Evolutionary conservation across 1,140 invertebrate species (phyloP), one percentile per base, ranked within the genome.

Genomic region (Aphis craccivora): DNA sequence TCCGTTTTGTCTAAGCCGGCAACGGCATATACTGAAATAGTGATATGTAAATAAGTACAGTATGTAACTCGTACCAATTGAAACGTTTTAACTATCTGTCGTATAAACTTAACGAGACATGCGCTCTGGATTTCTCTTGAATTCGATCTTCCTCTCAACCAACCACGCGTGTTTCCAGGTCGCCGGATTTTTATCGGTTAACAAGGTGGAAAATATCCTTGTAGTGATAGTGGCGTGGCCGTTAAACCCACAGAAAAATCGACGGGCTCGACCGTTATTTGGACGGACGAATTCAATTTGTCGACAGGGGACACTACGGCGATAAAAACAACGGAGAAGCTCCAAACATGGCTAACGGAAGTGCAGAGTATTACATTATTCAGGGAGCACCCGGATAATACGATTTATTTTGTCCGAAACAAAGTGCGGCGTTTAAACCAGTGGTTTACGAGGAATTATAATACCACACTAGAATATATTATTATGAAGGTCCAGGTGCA

Each of bases 141-240:
- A 25, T 8, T 11, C 25, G 23, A 55, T 67, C 18, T 91, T 91
- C 40, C 37, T 9, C 40, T 25, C 90, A 11, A 18, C 55, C 53
- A 9, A n/a, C 48, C 45, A 0, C 35, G 30, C n/a, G 8, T 20
- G 43, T 76, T 91, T 91, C 90, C 90, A 48, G 90, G 90, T 91
- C 90, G 43, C 45, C 45, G 90, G 43, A 91, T 43, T 81, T 81
- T 81, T 40, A 20, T 35, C 18, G 67, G 90, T 91, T 91, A 81
- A 91, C 67, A 91, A 91, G 67, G 90, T 81, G 60, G 90, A 91
- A 91, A 76, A 91, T 91, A 91, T n/a, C 67, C 18, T 43, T 45
- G 22, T 25, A 25, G 67, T 43, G 43, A n/a, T 20, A 14, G n/a
- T 1, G n/a, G 87, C 9, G 60, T 30, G 11, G 60, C 11, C 60